Evolutionary conservation across 2,797 vertebrate species (phyloP).

Genomic region (Tiaroga cobitis): DNA sequence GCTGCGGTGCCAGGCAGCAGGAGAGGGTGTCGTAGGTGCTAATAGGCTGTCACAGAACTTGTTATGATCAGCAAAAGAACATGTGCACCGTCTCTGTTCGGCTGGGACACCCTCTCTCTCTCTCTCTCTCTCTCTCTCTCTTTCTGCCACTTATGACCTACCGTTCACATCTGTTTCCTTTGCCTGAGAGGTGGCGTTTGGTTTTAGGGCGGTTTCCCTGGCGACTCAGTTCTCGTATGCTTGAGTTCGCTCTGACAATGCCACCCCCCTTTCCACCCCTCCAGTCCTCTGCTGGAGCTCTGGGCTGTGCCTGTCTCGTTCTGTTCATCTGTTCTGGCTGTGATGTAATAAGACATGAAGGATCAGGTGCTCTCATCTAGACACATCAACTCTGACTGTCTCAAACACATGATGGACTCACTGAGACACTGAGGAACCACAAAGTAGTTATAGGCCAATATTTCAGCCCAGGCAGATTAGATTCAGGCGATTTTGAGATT

Average conservation of each 20-base stretch:
- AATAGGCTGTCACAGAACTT: constrained; percentile 18
- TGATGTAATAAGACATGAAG: constrained; percentile 39
- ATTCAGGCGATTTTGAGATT: constrained; percentile 16
- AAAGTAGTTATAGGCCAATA: not conserved
- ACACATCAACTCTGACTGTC: constrained; percentile 6
- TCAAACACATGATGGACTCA: constrained; percentile 11
- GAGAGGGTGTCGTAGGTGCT: constrained; percentile 10
- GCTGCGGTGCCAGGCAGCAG: constrained; percentile 44
- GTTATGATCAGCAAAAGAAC: constrained; percentile 37
- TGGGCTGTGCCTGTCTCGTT: constrained; percentile 25
- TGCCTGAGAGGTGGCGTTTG: constrained; percentile 54
- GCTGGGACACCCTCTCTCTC: constrained; percentile 25
- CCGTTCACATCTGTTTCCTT: constrained; percentile 63
- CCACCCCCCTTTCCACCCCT: constrained; percentile 14
- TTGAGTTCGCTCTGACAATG: constrained; percentile 26
- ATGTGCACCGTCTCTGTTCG: constrained; percentile 6
- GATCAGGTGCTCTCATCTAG: constrained; percentile 22
- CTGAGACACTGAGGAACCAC: not conserved
- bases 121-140: not conserved
- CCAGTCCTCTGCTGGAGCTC: constrained; percentile 14
- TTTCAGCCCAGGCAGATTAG: not conserved
- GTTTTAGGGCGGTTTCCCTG: constrained; percentile 75
- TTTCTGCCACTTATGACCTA: constrained; percentile 27
- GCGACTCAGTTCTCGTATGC: constrained; percentile 62
- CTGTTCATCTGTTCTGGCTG: constrained; percentile 19